Percentiles rank a stretch among this genome's conserved stretches.
These are phyloP conservation scores for Watsonalla binaria DNA, from an alignment of 2,888 invertebrate species.

Conservation along the genomic window DNA sequence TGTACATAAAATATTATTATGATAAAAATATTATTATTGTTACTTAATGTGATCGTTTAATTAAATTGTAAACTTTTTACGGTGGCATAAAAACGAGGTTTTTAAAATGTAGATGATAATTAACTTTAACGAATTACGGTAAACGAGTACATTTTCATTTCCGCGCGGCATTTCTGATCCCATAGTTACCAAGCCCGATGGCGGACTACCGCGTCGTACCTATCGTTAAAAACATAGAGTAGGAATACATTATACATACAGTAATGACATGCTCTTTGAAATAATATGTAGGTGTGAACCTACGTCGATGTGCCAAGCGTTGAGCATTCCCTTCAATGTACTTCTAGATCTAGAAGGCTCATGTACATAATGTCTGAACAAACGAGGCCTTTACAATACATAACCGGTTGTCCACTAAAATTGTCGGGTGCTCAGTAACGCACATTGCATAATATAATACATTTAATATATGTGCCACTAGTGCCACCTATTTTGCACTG, in stretches of 20 bases:
- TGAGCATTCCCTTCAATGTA: slow-evolving; percentile 17
- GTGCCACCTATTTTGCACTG: no score
- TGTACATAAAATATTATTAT: slow-evolving; percentile 63
- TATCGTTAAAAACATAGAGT: neutral
- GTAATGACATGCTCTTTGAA: neutral
- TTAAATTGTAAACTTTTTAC: slow-evolving; percentile 51
- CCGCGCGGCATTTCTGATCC: slow-evolving; percentile 28
- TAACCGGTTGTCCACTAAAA: neutral
- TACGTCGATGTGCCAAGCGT: slow-evolving; percentile 31
- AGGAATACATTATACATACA: neutral
- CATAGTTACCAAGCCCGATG: slow-evolving; percentile 36
- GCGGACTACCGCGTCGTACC: slow-evolving; percentile 10
- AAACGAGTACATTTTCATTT: slow-evolving; percentile 16
- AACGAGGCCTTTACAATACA: neutral
- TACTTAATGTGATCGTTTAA: slow-evolving; percentile 67
- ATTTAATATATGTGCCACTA: no score
- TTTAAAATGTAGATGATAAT: slow-evolving; percentile 27
- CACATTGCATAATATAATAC: neutral
- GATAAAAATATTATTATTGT: slow-evolving; percentile 56
- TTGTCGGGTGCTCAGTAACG: neutral
- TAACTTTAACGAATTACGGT: slow-evolving; percentile 21
- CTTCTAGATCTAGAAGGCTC: slow-evolving; percentile 10
- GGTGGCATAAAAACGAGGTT: slow-evolving; percentile 39
- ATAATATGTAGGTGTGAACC: neutral
- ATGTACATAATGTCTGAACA: neutral